phyloP scores from a whole-genome alignment of 2,113 vertebrate species.

The Ramphastos sulfuratus region DNA sequence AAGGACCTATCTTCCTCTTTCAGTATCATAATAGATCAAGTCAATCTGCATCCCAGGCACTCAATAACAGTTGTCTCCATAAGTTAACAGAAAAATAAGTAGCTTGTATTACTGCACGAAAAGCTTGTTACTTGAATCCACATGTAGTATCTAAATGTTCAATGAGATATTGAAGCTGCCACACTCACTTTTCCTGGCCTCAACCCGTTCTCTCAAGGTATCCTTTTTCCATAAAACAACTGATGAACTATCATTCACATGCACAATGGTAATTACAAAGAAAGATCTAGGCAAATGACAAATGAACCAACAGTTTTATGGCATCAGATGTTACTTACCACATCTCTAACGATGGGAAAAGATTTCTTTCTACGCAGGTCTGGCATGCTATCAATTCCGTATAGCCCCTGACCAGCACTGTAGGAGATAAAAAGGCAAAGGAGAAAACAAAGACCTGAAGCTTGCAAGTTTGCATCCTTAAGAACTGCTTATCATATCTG shows the following conservation, averaged over 20 bases:
- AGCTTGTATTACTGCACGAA: not conserved
- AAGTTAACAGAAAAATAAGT: not conserved
- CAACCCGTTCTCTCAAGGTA: not conserved
- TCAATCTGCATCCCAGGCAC: not conserved
- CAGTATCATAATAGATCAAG: not conserved
- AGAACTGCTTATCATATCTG: not conserved
- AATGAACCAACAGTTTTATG: no score
- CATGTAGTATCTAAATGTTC: conserved; percentile 1
- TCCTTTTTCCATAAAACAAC: not conserved
- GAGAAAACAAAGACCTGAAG: conserved; percentile 24
- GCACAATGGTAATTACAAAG: not conserved
- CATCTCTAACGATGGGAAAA: conserved; percentile 93
- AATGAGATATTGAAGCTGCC: not conserved
- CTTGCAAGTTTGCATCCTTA: not conserved
- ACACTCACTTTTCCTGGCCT: not conserved
- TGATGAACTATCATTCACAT: not conserved
- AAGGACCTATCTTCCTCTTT: not conserved
- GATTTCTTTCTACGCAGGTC: conserved; percentile 96
- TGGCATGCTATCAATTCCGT: conserved; percentile 99
- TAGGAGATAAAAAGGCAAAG: not conserved
- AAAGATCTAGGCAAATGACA: not conserved
- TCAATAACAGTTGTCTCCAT: not conserved
- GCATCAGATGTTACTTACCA: conserved; percentile 81
- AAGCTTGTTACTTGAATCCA: not conserved
- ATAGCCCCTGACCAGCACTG: conserved; percentile 90